Conservation (phyloP, 2,888 invertebrate genomes). For the Hedya salicella region DNA sequence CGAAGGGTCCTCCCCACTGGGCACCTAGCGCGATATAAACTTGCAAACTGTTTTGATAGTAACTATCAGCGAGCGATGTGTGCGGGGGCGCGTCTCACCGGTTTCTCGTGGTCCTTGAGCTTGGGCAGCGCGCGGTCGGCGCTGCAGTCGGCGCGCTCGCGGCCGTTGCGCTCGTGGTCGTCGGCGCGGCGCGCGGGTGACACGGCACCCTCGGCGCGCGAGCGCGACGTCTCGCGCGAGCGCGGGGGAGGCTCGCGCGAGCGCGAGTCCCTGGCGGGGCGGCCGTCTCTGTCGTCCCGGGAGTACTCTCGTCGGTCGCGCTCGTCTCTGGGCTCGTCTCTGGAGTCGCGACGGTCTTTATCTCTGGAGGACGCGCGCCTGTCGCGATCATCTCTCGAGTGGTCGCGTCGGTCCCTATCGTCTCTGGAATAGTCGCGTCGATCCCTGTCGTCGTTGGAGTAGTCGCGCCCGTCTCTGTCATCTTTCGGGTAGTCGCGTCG, state of each 20-base stretch:
- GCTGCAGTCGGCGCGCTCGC: slow-evolving; percentile 57
- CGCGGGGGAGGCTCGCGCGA: slow-evolving; percentile 48
- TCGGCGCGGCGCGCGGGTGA: background rate
- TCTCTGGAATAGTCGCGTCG: slow-evolving; percentile 56
- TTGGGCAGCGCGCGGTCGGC: slow-evolving; percentile 87
- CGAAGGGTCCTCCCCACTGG: no score
- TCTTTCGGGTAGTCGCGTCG: slow-evolving; percentile 50
- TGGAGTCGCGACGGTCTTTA: slow-evolving; percentile 32
- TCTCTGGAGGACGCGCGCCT: slow-evolving; percentile 42
- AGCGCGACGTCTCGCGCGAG: background rate
- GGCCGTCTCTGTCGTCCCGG: slow-evolving; percentile 48
- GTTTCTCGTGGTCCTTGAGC: slow-evolving; percentile 89
- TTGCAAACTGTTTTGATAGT: no score
- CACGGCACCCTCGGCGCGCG: background rate
- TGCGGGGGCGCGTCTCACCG: slow-evolving; percentile 87
- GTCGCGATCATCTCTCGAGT: slow-evolving; percentile 44
- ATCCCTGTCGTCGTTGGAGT: slow-evolving; percentile 54
- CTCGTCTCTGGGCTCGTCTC: slow-evolving; percentile 44
- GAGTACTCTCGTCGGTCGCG: slow-evolving; percentile 46
- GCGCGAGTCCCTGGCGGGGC: slow-evolving; percentile 46
- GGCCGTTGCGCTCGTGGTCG: slow-evolving; percentile 60
- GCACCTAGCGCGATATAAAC: no score
- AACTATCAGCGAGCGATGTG: background rate
- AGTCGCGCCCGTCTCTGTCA: slow-evolving; percentile 57
- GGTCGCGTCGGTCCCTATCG: slow-evolving; percentile 50